Evolutionary conservation across 2,797 vertebrate species (phyloP).

Genomic region (Selene dorsalis): DNA sequence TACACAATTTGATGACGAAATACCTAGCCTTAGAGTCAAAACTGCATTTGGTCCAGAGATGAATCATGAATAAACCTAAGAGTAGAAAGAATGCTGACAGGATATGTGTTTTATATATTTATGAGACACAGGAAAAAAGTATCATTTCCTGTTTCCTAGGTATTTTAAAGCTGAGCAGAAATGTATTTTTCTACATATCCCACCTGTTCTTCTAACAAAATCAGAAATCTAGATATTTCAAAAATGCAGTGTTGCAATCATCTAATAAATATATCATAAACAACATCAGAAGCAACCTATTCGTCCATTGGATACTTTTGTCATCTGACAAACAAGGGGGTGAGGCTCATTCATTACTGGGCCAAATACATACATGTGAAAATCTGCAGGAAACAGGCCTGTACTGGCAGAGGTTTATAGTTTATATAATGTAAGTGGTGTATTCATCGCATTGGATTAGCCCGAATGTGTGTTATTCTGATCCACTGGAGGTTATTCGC

Average conservation of each 20-base stretch:
- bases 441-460: neutral
- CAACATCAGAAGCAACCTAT: neutral
- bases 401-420: rapidly evolving
- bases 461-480: neutral
- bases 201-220: neutral
- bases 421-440: neutral
- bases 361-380: neutral
- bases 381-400: neutral
- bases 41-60: neutral
- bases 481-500: constrained; percentile 18
- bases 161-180: neutral
- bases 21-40: neutral
- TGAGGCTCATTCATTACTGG: neutral
- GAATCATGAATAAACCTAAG: neutral
- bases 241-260: neutral
- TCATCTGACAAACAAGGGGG: neutral
- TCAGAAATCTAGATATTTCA: neutral
- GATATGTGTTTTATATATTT: neutral
- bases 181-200: neutral
- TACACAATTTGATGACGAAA: constrained; percentile 21
- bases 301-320: neutral
- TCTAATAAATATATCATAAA: neutral
- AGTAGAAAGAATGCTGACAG: neutral
- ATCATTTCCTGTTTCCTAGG: neutral
- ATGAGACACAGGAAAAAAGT: neutral